Evolutionary conservation across 2,888 invertebrate species (phyloP).

Genomic region (Panopea generosa): DNA sequence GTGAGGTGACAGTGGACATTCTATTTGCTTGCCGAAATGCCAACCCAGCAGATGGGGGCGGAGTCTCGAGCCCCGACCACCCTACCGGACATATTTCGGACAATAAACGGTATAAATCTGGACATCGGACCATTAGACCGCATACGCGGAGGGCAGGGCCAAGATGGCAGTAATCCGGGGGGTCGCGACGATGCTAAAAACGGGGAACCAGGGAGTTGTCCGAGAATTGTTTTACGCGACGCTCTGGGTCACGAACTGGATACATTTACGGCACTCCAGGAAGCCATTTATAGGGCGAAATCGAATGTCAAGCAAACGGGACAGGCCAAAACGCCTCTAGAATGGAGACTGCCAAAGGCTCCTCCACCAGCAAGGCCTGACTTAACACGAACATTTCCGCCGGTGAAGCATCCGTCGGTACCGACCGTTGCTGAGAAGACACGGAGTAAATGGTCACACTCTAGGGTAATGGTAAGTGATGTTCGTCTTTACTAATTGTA

Average conservation of each 20-base stretch:
- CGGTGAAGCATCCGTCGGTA: conserved; percentile 47
- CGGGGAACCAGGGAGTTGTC: conserved; percentile 37
- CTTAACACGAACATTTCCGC: conserved; percentile 69
- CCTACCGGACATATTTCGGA: conserved; percentile 56
- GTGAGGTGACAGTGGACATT: background rate
- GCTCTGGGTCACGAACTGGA: conserved; percentile 72
- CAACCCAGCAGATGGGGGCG: conserved; percentile 11
- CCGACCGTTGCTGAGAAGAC: background rate
- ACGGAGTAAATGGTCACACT: background rate
- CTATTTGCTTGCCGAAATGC: conserved; percentile 9
- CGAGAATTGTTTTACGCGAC: conserved; percentile 72
- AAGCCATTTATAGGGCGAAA: conserved; percentile 76
- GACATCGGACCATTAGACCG: conserved; percentile 50
- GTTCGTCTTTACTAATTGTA: too few species aligned
- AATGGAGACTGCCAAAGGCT: conserved; percentile 82
- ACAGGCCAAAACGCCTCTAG: conserved; percentile 65
- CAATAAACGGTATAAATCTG: conserved; percentile 44
- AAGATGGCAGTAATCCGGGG: background rate
- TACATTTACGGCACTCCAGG: conserved; percentile 80
- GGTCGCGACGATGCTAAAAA: background rate
- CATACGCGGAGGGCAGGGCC: conserved; percentile 15
- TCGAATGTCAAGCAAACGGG: conserved; percentile 63
- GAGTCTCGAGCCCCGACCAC: conserved; percentile 17
- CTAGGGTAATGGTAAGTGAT: conserved; percentile 38
- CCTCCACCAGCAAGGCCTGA: conserved; percentile 81